Evolutionary conservation across 1,140 invertebrate genomes (phyloP).

Genomic region (Drosophila repleta): DNA sequence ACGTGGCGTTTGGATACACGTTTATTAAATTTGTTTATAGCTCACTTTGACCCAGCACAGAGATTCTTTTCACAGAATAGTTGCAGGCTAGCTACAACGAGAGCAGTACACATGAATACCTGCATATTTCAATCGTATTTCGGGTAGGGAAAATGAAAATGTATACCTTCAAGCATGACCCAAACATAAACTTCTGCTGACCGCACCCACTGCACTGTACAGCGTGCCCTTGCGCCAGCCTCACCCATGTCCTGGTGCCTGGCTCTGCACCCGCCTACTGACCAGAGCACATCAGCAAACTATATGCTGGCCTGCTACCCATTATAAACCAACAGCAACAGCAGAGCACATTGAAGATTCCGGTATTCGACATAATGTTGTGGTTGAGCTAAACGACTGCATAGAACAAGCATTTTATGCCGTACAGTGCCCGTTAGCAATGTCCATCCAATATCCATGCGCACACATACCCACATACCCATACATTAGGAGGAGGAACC

Average conservation of each 20-base stretch:
- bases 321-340: slow-evolving; percentile 37
- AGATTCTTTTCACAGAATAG: slow-evolving; percentile 33
- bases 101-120: slow-evolving; percentile 38
- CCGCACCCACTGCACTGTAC: slow-evolving; percentile 22
- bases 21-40: slow-evolving; percentile 39
- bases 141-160: slow-evolving; percentile 53
- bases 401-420: slow-evolving; percentile 81
- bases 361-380: slow-evolving; percentile 81
- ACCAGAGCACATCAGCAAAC: slow-evolving; percentile 30
- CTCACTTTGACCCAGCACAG: slow-evolving; percentile 10
- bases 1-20: background rate
- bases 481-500: background rate
- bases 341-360: slow-evolving; percentile 77
- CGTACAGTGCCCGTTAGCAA: slow-evolving; percentile 46
- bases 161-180: slow-evolving; percentile 74
- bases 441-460: slow-evolving; percentile 33
- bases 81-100: slow-evolving; percentile 28
- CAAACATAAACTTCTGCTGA: slow-evolving; percentile 68
- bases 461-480: slow-evolving; percentile 8
- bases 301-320: slow-evolving; percentile 39
- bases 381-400: slow-evolving; percentile 79
- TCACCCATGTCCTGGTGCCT: no score
- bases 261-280: slow-evolving; percentile 4
- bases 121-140: slow-evolving; percentile 75
- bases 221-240: background rate